Evolutionary conservation across 1,140 invertebrate species (phyloP).

Genomic region (Pachypsylla venusta): DNA sequence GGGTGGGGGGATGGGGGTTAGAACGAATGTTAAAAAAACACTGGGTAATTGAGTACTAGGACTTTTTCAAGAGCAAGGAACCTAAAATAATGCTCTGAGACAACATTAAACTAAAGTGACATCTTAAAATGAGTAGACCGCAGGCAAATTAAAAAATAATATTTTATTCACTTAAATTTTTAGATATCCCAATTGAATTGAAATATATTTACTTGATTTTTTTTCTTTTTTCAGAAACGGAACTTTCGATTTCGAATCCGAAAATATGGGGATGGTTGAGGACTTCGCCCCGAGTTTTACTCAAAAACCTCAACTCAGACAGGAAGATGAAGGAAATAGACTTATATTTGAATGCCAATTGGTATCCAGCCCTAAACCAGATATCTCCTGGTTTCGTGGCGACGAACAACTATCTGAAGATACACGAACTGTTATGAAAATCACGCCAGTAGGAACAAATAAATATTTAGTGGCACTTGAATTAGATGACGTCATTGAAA

Average conservation of each 20-base stretch:
- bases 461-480: conserved; percentile 82
- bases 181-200: too few species aligned
- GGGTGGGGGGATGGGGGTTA: too few species aligned
- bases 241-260: conserved; percentile 6
- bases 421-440: conserved; percentile 67
- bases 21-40: too few species aligned
- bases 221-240: background rate
- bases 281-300: conserved; percentile 94
- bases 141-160: too few species aligned
- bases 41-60: too few species aligned
- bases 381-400: conserved; percentile 81
- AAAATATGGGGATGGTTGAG: conserved; percentile 61
- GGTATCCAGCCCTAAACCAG: conserved; percentile 70
- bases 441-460: conserved; percentile 66
- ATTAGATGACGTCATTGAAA: conserved; percentile 87
- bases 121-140: too few species aligned
- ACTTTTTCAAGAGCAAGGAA: too few species aligned
- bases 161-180: too few species aligned
- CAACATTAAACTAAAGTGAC: too few species aligned
- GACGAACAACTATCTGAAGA: conserved; percentile 68
- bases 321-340: conserved; percentile 90
- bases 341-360: conserved; percentile 90
- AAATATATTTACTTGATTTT: background rate
- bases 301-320: conserved; percentile 86
- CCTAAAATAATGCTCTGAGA: too few species aligned